Evolutionary conservation across 1,140 invertebrate species (phyloP).

Genomic region (Neoseiulus cucumeris): DNA sequence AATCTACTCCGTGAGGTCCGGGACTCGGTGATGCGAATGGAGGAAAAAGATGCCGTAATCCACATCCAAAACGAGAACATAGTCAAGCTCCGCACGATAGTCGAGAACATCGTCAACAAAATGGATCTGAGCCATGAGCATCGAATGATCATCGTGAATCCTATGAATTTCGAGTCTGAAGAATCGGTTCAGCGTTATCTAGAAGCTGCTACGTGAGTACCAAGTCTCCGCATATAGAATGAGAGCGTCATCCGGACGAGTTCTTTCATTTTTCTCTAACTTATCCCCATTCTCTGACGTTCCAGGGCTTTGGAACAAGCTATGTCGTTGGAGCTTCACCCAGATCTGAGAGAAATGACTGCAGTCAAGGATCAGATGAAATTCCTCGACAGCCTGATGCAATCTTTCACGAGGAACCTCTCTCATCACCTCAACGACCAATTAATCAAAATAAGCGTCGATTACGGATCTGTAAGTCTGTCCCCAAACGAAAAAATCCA

Average conservation of each 20-base stretch:
- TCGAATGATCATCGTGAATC: conserved; percentile 45
- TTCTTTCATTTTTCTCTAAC: neutral
- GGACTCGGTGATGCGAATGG: conserved; percentile 69
- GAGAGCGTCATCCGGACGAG: too few species aligned
- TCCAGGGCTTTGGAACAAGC: conserved; percentile 46
- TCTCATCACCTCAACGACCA: conserved; percentile 66
- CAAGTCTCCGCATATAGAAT: too few species aligned
- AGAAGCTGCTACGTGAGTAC: conserved; percentile 39
- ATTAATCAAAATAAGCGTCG: conserved; percentile 11
- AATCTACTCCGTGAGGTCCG: conserved; percentile 45
- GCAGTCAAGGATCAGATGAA: conserved; percentile 73
- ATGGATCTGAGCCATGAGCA: conserved; percentile 49
- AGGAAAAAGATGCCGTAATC: conserved; percentile 72
- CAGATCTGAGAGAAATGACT: conserved; percentile 40
- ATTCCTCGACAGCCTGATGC: conserved; percentile 56
- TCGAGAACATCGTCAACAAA: conserved; percentile 54
- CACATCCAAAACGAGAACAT: conserved; percentile 68
- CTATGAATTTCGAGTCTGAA: conserved; percentile 44
- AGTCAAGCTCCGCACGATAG: conserved; percentile 48
- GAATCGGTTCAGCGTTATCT: conserved; percentile 53
- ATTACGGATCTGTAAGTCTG: neutral
- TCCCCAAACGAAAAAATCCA: too few species aligned
- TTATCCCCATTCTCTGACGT: neutral
- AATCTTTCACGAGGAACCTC: conserved; percentile 60
- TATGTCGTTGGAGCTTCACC: conserved; percentile 41